These are phyloP conservation scores for Drosophila nr. fundita DNA, from an alignment of 2,888 invertebrate genomes.

Conservation along the genomic window DNA sequence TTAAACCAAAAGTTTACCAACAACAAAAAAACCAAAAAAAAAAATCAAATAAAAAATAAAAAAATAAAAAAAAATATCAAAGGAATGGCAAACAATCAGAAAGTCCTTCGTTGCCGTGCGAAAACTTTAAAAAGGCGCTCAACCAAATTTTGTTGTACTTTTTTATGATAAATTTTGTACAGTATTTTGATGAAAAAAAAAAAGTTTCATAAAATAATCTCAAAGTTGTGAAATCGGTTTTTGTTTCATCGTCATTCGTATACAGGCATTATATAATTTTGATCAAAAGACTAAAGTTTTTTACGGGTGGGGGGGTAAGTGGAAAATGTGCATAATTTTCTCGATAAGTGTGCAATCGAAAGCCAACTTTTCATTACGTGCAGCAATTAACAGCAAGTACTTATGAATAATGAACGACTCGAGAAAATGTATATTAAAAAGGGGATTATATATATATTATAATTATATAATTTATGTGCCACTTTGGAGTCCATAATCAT, in stretches of 20 bases:
- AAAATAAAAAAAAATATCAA: background rate
- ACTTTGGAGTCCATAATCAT: background rate
- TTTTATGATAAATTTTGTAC: constrained; percentile 13
- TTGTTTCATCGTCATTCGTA: constrained; percentile 20
- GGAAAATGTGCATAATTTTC: constrained; percentile 22
- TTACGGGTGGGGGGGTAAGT: constrained; percentile 19
- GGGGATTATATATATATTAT: background rate
- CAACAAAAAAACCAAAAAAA: background rate
- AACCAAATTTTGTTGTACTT: constrained; percentile 25
- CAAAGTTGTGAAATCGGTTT: constrained; percentile 61
- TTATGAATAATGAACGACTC: background rate
- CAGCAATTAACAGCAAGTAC: background rate
- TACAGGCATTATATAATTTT: constrained; percentile 27
- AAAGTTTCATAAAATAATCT: constrained; percentile 45
- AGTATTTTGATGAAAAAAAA: constrained; percentile 41
- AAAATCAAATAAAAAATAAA: background rate
- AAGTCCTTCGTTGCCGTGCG: constrained; percentile 51
- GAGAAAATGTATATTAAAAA: background rate
- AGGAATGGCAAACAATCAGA: constrained; percentile 43
- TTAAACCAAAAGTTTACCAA: constrained; percentile 54
- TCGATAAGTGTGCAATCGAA: constrained; percentile 19
- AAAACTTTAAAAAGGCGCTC: constrained; percentile 60
- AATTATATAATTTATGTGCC: background rate
- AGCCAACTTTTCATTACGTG: background rate
- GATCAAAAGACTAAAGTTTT: constrained; percentile 47